phyloP scores from a whole-genome alignment of 2,797 vertebrate genomes.

The Champsocephalus gunnari region DNA sequence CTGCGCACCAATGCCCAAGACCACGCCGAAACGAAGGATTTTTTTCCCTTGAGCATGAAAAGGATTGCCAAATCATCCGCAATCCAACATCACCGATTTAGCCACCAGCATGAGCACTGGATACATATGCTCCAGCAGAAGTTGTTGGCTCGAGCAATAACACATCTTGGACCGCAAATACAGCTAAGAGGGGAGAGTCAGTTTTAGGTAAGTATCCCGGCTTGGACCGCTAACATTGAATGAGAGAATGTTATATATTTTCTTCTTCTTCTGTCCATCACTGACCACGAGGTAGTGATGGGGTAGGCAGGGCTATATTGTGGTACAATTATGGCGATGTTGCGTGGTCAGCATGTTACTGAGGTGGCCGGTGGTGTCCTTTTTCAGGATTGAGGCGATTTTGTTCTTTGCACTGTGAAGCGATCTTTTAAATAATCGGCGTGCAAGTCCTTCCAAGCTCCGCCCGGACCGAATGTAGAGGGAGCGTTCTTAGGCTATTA shows the following conservation, averaged over 20 bases:
- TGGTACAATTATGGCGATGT: slow-evolving; percentile 76
- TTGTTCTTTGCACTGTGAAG: slow-evolving; percentile 32
- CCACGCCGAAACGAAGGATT: slow-evolving; percentile 89
- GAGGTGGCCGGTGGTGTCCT: slow-evolving; percentile 61
- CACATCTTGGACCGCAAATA: slow-evolving; percentile 79
- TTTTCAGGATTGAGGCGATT: slow-evolving; percentile 57
- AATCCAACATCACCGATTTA: slow-evolving; percentile 85
- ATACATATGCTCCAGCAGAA: slow-evolving; percentile 86
- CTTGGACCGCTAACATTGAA: slow-evolving; percentile 35
- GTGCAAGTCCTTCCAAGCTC: slow-evolving; percentile 41
- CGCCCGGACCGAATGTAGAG: slow-evolving; percentile 56
- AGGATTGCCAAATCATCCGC: slow-evolving; percentile 94
- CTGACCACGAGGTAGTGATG: slow-evolving; percentile 66
- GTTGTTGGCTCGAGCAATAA: slow-evolving; percentile 86
- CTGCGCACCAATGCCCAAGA: slow-evolving; percentile 85
- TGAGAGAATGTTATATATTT: slow-evolving; percentile 19
- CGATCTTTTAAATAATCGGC: slow-evolving; percentile 43
- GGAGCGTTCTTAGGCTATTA: slow-evolving; percentile 22
- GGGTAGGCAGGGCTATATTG: slow-evolving; percentile 63
- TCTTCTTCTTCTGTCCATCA: slow-evolving; percentile 34
- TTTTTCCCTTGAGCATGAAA: slow-evolving; percentile 94
- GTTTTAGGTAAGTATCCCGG: slow-evolving; percentile 84
- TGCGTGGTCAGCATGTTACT: slow-evolving; percentile 79
- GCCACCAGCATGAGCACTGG: slow-evolving; percentile 85
- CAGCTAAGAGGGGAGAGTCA: slow-evolving; percentile 83